A percentile compares a stretch with the other conserved stretches of the same genome.
phyloP scores from a whole-genome alignment of 2,797 vertebrate species.

The Hippoglossus hippoglossus region DNA sequence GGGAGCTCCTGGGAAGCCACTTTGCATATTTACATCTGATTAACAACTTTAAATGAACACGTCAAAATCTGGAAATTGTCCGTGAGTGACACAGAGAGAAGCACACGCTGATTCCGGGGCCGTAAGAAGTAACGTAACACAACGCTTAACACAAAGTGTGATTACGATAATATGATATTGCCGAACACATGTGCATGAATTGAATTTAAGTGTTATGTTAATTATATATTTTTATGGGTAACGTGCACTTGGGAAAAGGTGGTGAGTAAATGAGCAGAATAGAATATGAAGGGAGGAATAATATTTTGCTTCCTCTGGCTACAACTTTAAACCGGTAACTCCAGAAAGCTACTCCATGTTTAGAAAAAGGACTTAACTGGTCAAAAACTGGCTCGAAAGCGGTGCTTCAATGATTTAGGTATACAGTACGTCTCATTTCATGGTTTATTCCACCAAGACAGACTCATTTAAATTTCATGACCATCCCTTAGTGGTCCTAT shows the following conservation, averaged over 20 bases:
- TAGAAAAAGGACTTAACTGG: conserved; percentile 34
- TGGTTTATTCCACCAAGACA: conserved; percentile 65
- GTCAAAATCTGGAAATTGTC: conserved; percentile 81
- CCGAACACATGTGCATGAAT: conserved; percentile 17
- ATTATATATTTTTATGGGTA: not conserved
- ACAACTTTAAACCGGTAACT: conserved; percentile 21
- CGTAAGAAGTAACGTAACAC: conserved; percentile 33
- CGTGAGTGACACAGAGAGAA: conserved; percentile 62
- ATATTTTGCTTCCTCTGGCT: conserved; percentile 1
- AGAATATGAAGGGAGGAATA: not conserved
- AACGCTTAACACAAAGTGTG: conserved; percentile 43
- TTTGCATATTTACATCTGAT: conserved; percentile 88
- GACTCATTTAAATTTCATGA: conserved; percentile 81
- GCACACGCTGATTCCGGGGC: conserved; percentile 20
- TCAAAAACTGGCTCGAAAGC: conserved; percentile 43
- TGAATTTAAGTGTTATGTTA: conserved; percentile 17
- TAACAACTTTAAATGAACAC: conserved; percentile 86
- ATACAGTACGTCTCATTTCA: conserved; percentile 63
- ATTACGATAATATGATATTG: conserved; percentile 38
- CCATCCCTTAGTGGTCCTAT: conserved; percentile 75
- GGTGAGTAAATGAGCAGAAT: not conserved
- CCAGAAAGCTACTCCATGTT: conserved; percentile 24
- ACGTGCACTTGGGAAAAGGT: conserved; percentile 4
- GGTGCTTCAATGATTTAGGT: conserved; percentile 53
- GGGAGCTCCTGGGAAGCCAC: conserved; percentile 77